phyloP scores from a whole-genome alignment of 2,797 vertebrate genomes.

The Fistularia tabacaria region DNA sequence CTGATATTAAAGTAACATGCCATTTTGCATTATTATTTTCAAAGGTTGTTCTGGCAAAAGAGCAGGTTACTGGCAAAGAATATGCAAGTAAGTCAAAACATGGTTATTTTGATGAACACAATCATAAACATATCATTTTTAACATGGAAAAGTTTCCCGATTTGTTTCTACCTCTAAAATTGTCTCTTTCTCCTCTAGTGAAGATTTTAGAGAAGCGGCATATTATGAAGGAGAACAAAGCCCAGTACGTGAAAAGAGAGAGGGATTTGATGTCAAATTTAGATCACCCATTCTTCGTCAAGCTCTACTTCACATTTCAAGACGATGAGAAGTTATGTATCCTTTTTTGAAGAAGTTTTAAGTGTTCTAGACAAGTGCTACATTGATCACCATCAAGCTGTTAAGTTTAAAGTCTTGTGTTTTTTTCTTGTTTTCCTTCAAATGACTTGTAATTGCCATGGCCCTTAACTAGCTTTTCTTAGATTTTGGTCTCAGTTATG shows the following conservation, averaged over 20 bases:
- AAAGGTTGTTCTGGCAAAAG: conserved; percentile 96
- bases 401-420: background rate
- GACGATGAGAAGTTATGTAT: conserved; percentile 99
- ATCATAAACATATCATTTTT: no score
- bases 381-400: background rate
- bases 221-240: conserved; percentile 99
- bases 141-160: no score
- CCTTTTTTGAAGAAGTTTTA: conserved; percentile 69
- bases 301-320: conserved; percentile 99
- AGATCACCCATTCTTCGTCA: conserved; percentile 98
- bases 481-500: conserved; percentile 99
- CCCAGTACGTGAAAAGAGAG: conserved; percentile 96
- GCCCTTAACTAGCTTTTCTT: conserved; percentile 78
- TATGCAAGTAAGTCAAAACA: conserved; percentile 91
- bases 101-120: background rate
- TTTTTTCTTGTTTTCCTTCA: conserved; percentile 2
- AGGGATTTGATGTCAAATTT: conserved; percentile 96
- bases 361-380: background rate
- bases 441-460: background rate
- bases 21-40: background rate
- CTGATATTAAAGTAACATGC: no score
- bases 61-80: conserved; percentile 90
- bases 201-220: conserved; percentile 99
- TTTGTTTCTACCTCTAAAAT: conserved; percentile 8
- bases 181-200: conserved; percentile 73